Evolutionary conservation across 2,113 vertebrate species (phyloP), one percentile per base, ranked within the genome.

Genomic region (Cyprinodon brontotheroides): DNA sequence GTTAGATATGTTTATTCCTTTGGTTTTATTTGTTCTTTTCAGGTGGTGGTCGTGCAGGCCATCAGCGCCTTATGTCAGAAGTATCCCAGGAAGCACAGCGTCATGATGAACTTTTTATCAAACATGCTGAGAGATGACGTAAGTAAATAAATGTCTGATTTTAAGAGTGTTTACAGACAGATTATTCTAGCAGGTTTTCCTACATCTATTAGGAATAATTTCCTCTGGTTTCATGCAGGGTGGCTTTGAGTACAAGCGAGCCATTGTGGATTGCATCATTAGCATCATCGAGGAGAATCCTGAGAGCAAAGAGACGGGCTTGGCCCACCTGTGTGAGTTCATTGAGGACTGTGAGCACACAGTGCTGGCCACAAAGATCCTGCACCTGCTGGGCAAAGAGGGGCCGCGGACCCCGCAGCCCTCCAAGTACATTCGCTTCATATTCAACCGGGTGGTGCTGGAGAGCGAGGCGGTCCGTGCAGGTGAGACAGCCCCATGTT

Each of bases 331-430:
- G 40, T 99, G 98, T 0, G 98, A 99, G 88, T 99, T 99, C 92
- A 99, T 99, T 0, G 98, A 99, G 85, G 98, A 99, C 93, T 99
- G 98, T 0, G 98, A 99, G 72, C 98, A 99, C 83, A 99, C 97
- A 0, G 98, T 99, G 48, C 92, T 99, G 39, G 98, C 98, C 81
- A 99, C 97, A 1, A 98, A 98, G 92, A 99, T 99, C 89, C 94
- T 99, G 68, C 98, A 99, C 84, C 91, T 99, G 63, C 87, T 99
- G 89, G 98, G 98, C 70, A 98, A 96, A 88, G 98, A 99, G 86
- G 98, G 97, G 0, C 97, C 98, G 0, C 93, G 96, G 77, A 99
- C 97, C 0, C 97, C 97, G 0, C 90, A 93, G 1, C 98, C 98
- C 0, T 98, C 97, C 87, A 99, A 99, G 83, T 99, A 99, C 87